Evolutionary conservation across 2,113 vertebrate species (phyloP), one percentile per base, ranked within the genome.

Genomic region (Phoenicopterus ruber): DNA sequence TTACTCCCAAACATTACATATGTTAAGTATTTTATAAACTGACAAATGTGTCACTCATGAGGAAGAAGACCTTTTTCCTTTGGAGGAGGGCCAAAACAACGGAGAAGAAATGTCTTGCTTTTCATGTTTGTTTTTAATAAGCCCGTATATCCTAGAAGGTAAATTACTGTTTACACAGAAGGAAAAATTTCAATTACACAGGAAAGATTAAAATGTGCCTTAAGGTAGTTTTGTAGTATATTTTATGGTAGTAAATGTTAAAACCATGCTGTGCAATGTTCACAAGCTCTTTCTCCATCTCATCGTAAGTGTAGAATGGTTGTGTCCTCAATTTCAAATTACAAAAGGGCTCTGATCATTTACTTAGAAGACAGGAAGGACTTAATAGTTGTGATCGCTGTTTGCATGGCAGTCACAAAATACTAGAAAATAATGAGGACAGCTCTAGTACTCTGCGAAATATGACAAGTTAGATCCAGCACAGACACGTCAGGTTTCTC

Each of bases 171-270:
- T 88, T 92, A 84, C 78, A 59, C 31, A 72, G 94, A 46, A 46
- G 40, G 32, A 69, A 90, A 80, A 81, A 81, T 88, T 70, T 82
- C 79, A 96, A 4, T 97, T 97, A 79, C n/a, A 34, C 61, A 84
- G 62, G 44, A 86, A 87, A 98, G 62, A 96, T 96, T 91, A 91
- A 93, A 97, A 94, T 82, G 38, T 77, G 82, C 83, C 95, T 87
- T 95, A 38, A 89, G 74, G 82, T 88, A 62, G 79, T 36, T 91
- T 88, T 88, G 70, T 66, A 62, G 62, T 61, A 6, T 88, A 32
- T 88, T 96, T 97, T 47, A 66, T 66, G 42, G 76, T 88, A 67
- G 58, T 38, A 95, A 94, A 71, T 78, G 65, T 80, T 81, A 50
- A 81, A 94, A 79, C 34, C 42, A 32, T 18, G 38, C 78, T 81